Evolutionary conservation across 30 jellyfish, hydroid and myxozoan species (phyloP).

Genomic region (Aurelia coerulea): DNA sequence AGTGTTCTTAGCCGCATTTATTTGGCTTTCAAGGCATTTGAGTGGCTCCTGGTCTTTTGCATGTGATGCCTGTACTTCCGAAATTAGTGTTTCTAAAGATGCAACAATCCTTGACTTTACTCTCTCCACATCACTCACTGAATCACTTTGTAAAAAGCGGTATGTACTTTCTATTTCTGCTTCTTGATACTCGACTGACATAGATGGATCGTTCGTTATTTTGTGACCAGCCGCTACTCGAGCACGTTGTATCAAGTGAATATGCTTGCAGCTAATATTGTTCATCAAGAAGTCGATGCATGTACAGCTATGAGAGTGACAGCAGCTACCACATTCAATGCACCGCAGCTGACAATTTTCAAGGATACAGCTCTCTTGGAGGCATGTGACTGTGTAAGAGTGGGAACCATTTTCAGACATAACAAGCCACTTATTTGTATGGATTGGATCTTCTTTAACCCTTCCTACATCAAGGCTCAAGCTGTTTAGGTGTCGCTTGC

Average conservation of each 20-base stretch:
- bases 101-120: too few relatives aligned
- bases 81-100: too few relatives aligned
- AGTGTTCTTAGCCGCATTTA: too few relatives aligned
- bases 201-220: too few relatives aligned
- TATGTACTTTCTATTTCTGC: too few relatives aligned
- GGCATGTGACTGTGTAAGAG: constrained; percentile 13
- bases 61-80: too few relatives aligned
- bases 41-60: too few relatives aligned
- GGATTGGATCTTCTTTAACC: not conserved
- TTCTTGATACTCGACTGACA: too few relatives aligned
- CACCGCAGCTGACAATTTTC: constrained; percentile 4
- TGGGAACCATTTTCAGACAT: constrained; percentile 6
- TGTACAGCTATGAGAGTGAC: not conserved
- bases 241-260: constrained; percentile 25
- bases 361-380: constrained; percentile 4
- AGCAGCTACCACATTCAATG: constrained; percentile 20
- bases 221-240: too few relatives aligned
- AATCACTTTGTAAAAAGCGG: too few relatives aligned
- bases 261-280: constrained; percentile 31
- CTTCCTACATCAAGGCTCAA: not conserved
- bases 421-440: constrained; percentile 19
- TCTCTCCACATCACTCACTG: too few relatives aligned
- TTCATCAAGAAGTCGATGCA: constrained; percentile 33
- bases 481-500: constrained; percentile 26
- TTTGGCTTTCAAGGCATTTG: too few relatives aligned